Evolutionary conservation across 2,113 vertebrate species (phyloP).

Genomic region (Oryctolagus cuniculus): mOryCun1.1 NC_091436.1:102761001-102761500

Average conservation of each 20-base stretch:
- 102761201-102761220: background rate
- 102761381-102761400: background rate
- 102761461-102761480: background rate
- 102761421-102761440: background rate
- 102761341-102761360: background rate
- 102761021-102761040: background rate
- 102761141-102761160: slow-evolving; percentile 9
- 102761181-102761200: background rate
- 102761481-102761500: background rate
- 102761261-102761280: background rate
- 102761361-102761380: background rate
- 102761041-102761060: background rate
- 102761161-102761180: background rate
- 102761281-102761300: background rate
- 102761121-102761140: background rate
- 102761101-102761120: background rate
- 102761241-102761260: slow-evolving; percentile 13
- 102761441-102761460: background rate
- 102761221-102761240: slow-evolving; percentile 50
- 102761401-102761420: background rate
- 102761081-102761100: background rate
- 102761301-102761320: background rate
- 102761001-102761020: background rate
- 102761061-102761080: background rate
- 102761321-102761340: background rate